Evolutionary conservation across 2,113 vertebrate genomes (phyloP).

Genomic region (human): DNA sequence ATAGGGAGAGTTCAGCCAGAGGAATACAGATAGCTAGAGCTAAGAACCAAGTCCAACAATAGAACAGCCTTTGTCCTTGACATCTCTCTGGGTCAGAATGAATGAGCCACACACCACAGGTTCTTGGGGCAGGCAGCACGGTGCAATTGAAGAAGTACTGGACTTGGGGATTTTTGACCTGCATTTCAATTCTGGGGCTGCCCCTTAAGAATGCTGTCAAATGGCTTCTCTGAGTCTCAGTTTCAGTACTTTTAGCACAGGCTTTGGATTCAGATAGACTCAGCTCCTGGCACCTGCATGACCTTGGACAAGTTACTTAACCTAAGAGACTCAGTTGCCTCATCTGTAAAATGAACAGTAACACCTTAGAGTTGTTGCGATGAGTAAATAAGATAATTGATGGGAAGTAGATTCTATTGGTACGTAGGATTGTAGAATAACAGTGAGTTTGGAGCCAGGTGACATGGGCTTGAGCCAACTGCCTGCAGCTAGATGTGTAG

Average conservation of each 20-base stretch:
- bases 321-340: neutral
- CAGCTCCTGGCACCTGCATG: neutral
- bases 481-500: neutral
- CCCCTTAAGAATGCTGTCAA: neutral
- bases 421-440: neutral
- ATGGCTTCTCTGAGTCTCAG: neutral
- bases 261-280: neutral
- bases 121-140: neutral
- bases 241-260: neutral
- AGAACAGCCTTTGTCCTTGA: slow-evolving; percentile 17
- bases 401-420: neutral
- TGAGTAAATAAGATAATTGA: neutral
- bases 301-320: neutral
- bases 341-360: neutral
- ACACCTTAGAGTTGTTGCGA: neutral
- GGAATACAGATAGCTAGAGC: neutral
- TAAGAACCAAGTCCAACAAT: neutral
- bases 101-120: slow-evolving; percentile 12
- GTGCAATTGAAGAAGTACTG: neutral
- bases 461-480: neutral
- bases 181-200: neutral
- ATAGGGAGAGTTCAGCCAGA: neutral
- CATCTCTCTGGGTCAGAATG: neutral
- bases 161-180: neutral
- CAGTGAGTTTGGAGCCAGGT: neutral